Evolutionary conservation across 2,888 invertebrate species (phyloP), one percentile per base, ranked within the genome.

Genomic region (Lasioglossum marginatum): DNA sequence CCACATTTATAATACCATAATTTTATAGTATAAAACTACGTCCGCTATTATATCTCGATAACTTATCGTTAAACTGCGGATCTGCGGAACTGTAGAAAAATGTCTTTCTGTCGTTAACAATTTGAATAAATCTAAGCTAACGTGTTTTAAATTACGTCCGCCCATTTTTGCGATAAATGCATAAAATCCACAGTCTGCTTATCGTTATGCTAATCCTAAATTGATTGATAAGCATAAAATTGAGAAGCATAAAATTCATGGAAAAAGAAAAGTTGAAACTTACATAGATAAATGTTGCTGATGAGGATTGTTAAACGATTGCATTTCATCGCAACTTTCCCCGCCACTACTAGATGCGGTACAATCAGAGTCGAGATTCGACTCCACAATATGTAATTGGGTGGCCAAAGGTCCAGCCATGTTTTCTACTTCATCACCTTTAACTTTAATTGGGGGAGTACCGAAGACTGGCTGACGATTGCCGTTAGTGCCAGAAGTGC

Each of bases 321-420:
- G 97, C 95, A 97, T 97, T 95, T 99, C 99, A 96, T 99, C 99
- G 95, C 98, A 98, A 93, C 98, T 98, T 95, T 99, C 99, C 52
- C 98, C 98, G 78, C 98, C 99, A 27, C 99, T 99, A 93, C 98
- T 99, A 86, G 98, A 98, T 27, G 97, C 98, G 1, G 99, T 99
- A 57, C 98, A 98, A 96, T 99, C 99, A 1, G 98, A 98, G 95
- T 99, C 99, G 88, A 98, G 96, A 92, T 97, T 97, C 84, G 96
- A 96, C 94, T 98, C 97, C 81, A 98, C 96, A 87, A 97, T 96
- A 43, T 97, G 96, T 90, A 98, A 95, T 94, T 98, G 97, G 0
- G 97, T 96, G 75, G 97, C 96, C 86, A 99, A 95, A 31, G 97
- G 96, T 31, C 98, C 98, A 0, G 97, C 96, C 1, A 98, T 97